Evolutionary conservation across 2,797 vertebrate species (phyloP).

Genomic region (Myripristis murdjan): DNA sequence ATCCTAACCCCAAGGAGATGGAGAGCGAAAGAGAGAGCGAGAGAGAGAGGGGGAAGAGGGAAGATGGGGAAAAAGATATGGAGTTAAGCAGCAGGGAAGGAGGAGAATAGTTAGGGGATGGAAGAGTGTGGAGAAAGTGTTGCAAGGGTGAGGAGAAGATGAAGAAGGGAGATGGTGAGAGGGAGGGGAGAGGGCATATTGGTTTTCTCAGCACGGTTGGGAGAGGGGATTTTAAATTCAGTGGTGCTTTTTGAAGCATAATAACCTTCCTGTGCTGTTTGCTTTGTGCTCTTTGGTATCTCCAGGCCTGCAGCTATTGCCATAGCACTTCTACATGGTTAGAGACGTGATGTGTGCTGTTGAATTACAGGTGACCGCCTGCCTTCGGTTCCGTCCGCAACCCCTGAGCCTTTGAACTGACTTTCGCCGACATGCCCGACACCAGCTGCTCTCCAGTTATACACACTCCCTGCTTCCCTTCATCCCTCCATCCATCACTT

Average conservation of each 20-base stretch:
- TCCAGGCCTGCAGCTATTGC: too few relatives aligned
- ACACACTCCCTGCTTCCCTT: neutral
- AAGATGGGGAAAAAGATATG: conserved; percentile 25
- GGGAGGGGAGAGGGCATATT: neutral
- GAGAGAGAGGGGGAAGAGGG: conserved; percentile 42
- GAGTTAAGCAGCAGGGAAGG: conserved; percentile 29
- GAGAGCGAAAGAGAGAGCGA: conserved; percentile 25
- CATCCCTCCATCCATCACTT: conserved; percentile 3
- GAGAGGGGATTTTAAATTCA: neutral
- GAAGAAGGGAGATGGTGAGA: conserved; percentile 1
- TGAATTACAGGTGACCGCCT: neutral
- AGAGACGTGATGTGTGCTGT: too few relatives aligned
- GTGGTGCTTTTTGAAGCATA: too few relatives aligned
- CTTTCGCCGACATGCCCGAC: conserved; percentile 3
- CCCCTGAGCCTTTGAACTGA: neutral
- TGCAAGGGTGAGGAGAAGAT: conserved; percentile 9
- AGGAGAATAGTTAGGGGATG: conserved; percentile 13
- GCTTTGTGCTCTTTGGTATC: too few relatives aligned
- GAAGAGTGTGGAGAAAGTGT: neutral
- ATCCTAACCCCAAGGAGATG: conserved; percentile 66
- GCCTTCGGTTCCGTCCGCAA: conserved; percentile 3
- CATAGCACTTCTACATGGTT: too few relatives aligned
- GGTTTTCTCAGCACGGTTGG: conserved; percentile 9
- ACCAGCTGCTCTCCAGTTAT: neutral
- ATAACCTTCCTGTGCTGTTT: too few relatives aligned